Evolutionary conservation across 2,797 vertebrate species (phyloP), one percentile per base, ranked within the genome.

Genomic region (Mormyrops boulengeri): DNA sequence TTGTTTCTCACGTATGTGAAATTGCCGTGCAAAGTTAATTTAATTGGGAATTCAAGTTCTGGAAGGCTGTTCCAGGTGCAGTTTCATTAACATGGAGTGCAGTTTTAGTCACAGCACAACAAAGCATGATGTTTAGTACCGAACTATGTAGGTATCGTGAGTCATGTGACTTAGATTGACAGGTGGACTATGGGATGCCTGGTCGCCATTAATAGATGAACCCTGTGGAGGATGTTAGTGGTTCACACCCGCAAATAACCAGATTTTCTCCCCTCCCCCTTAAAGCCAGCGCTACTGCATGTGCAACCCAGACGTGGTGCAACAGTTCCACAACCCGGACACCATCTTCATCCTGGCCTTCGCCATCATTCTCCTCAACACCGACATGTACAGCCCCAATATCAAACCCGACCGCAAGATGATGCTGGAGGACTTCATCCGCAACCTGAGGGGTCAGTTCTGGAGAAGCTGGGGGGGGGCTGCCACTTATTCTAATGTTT

Each of bases 271-370:
- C 47, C 26, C 49, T 62, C 9, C 4, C 89, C 3, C 86, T 88
- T 77, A n/a, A 95, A 99, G 99, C 96, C 99, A 99, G 95, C 97
- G 99, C 90, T 99, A 99, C 94, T 99, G 99, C 92, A 99, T 99
- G 98, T 99, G 99, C 92, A 99, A 99, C 92, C 99, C 99, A 0
- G 98, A 99, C 4, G 98, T 99, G 94, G 99, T 99, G 90, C 99
- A 99, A 94, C 99, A 99, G 94, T 99, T 99, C 93, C 98, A 99
- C 95, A 99, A 99, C 93, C 99, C 99, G 0, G 99, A 99, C 95
- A 99, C 99, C 93, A 99, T 99, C 95, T 99, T 99, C 95, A 99
- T 99, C 94, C 93, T 99, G 95, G 99, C 99, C 92, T 99, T 99
- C 0, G 99, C 99, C 60, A 97, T 99, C 92, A 97, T 99, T 92